Evolutionary conservation across 2,797 vertebrate genomes (phyloP), one percentile per base, ranked within the genome.

Genomic region (Eospalax fontanierii): DNA sequence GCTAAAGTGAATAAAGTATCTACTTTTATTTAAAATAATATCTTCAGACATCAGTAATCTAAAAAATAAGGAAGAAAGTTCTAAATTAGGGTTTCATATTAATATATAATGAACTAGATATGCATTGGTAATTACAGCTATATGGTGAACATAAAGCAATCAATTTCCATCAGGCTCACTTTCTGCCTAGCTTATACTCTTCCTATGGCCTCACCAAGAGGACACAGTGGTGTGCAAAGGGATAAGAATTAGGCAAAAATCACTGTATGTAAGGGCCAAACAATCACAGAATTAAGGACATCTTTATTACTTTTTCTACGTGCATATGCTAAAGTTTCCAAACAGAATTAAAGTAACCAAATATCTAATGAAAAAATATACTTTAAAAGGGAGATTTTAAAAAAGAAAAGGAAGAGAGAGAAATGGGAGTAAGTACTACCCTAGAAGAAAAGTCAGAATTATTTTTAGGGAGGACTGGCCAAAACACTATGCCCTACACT

Each of bases 11-110:
- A 66, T 61, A 87, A 83, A 91, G 66, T 61, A 73, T 46, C 78
- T 89, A 38, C 15, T 91, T 96, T 79, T 71, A 80, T 82, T 82
- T 46, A 84, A 90, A 95, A 66, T 89, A 79, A 82, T 89, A 90
- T 84, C 9, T 81, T 76, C 46, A 50, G 21, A 80, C 76, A 33
- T 63, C 24, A 96, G 89, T 35, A 89, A 93, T 63, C 50, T 81
- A 91, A 79, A 93, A 19, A 86, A 19, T 33, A 73, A 18, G n/a
- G 1, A 65, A 76, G 86, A 78, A 6, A 46, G 68, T 22, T 84
- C 79, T 40, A 94, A 87, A 75, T 65, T 70, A 94, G 85, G 68
- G 30, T 22, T 94, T 76, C 3, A 81, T 54, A 81, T 30, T 65
- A 89, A 66, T 74, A 79, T 0, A 74, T 30, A 68, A 79, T 57